Evolutionary conservation across 2,888 invertebrate genomes (phyloP), one percentile per base, ranked within the genome.

Genomic region (Dyspetes luteomarginatus): DNA sequence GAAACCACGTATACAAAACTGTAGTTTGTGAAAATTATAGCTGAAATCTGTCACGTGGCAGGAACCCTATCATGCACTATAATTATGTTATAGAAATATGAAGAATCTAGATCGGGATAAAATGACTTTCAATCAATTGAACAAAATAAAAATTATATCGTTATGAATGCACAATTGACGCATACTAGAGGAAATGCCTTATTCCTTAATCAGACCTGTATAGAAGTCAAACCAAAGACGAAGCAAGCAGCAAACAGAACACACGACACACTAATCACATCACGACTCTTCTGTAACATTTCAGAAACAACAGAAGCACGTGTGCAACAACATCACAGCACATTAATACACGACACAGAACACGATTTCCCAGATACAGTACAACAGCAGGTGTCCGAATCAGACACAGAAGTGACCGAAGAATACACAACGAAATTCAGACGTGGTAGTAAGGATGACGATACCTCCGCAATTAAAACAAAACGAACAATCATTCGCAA

Each of bases 301-400:
- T 91, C 91, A 92, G 91, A 91, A 91, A 91, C 88, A 75, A 90
- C 89, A 89, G 90, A 90, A 89, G 90, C 84, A 89, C 85, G 88
- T 88, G 88, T 86, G 81, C 87, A 88, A 88, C 86, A 87, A 88
- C 89, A 91, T 85, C 83, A 89, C 82, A 86, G 82, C 78, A 89
- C 87, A 86, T 78, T 78, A 85, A 85, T 85, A 73, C 86, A 91
- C 88, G 74, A 85, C 81, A 90, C 85, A 85, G 85, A 87, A 90
- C 90, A 90, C 87, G 89, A 88, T 84, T 68, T 85, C 73, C 83
- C 84, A 41, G 83, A 85, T 72, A 86, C 84, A 82, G 86, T 84
- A 87, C 86, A 87, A 83, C 86, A 87, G 85, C 82, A 79, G 71
- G 84, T 83, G 73, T 78, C 82, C 69, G 91, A 91, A 72, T 90